Base-by-base conservation (phyloP, 2,113 vertebrate species). In the Lagopus leucura region DNA sequence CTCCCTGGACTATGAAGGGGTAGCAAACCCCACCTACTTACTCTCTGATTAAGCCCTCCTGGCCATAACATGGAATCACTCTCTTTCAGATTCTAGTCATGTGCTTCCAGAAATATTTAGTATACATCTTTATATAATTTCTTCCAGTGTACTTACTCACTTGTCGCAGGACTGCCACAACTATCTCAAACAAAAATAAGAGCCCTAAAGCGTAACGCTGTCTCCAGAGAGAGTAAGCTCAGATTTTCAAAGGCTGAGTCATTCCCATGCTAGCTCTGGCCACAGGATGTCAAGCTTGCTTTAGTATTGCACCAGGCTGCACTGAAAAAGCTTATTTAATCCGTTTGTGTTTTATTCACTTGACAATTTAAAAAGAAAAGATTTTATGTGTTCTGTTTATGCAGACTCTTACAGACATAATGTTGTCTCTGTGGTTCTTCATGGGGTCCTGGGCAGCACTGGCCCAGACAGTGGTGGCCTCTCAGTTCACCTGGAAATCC, bases 261-360 rank as follows among this genome's bases (percentile, higher is more conserved):
- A 13, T 73, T 93, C 66, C 47, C 88, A 52, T 75, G 86, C 81
- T 87, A 82, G 16, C 50, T 86, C 66, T 67, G 78, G 82, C 86
- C 84, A 92, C 91, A 77, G 82, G 91, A 95, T 95, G 84, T 92
- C 92, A 92, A 95, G 71, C 86, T 96, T 92, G 92, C 95, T 89
- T 95, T 83, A 90, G 52, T 6, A 28, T 95, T 93, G 48, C 71
- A 85, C 36, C 14, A 74, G 25, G 7, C 32, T 82, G 64, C 47
- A 32, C 28, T 48, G 27, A 15, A 87, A 79, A 82, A 8, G 11
- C 16, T 74, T 58, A 1, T 60, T 76, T 52, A 19, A 13, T 8
- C 42, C 86, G 6, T 40, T 86, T 70, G 3, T 67, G 42, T 60
- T 82, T 75, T 43, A 69, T 61, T 84, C 86, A 55, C 34, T 67